Conservation (phyloP, 2,888 invertebrate genomes). For the Tenthredo scrophulariae region DNA sequence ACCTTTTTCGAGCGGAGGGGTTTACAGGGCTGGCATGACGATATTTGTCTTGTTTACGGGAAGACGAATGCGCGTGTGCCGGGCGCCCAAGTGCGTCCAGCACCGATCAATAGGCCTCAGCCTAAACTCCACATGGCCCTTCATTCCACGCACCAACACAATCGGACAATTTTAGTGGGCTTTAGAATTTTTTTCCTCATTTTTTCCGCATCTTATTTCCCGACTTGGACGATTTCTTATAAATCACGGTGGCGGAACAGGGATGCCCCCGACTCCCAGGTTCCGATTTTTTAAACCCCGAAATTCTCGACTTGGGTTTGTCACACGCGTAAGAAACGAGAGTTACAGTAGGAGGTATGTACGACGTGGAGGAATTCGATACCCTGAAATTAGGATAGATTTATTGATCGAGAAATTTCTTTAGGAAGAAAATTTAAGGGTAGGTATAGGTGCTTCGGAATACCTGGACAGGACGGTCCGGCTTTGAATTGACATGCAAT, state of each 20-base stretch:
- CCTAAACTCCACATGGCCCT: constrained; percentile 56
- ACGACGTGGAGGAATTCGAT: background rate
- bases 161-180: constrained; percentile 35
- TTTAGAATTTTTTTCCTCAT: background rate
- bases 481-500: too few species aligned
- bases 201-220: background rate
- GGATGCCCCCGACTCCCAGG: background rate
- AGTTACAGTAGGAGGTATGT: too few species aligned
- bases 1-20: constrained; percentile 58
- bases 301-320: too few species aligned
- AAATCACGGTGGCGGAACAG: background rate
- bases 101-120: constrained; percentile 63
- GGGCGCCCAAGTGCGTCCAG: constrained; percentile 54
- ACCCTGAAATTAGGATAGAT: background rate
- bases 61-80: constrained; percentile 77
- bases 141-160: constrained; percentile 55
- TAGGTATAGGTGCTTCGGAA: too few species aligned
- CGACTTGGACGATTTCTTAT: background rate
- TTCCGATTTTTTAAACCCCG: too few species aligned
- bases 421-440: background rate
- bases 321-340: too few species aligned
- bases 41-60: constrained; percentile 78
- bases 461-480: too few species aligned
- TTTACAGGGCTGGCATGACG: constrained; percentile 75
- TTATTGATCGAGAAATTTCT: background rate